Percentiles rank a stretch among this genome's conserved stretches.
Conservation (phyloP, 2,888 invertebrate species). For the Melanostoma scalare region DNA sequence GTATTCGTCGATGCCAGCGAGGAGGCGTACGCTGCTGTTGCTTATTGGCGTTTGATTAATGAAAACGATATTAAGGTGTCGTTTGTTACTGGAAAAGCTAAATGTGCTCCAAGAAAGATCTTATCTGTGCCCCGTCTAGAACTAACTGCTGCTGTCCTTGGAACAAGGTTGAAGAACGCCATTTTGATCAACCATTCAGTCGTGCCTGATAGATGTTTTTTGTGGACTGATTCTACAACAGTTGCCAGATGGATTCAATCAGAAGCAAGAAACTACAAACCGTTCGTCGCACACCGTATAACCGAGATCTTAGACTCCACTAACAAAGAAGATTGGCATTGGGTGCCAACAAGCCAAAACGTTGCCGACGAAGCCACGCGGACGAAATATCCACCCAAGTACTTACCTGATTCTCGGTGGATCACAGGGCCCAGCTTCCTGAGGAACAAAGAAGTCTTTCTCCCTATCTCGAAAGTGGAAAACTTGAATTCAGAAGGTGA, state of each 20-base stretch:
- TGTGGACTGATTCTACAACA: too few species aligned
- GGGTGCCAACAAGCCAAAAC: slow-evolving; percentile 40
- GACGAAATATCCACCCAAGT: background rate
- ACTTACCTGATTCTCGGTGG: too few species aligned
- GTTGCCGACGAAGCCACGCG: slow-evolving; percentile 52
- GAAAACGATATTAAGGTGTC: slow-evolving; percentile 8
- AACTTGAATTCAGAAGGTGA: too few species aligned
- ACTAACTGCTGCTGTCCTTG: too few species aligned
- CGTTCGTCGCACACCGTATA: slow-evolving; percentile 45
- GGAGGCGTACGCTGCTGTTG: slow-evolving; percentile 24
- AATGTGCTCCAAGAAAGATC: background rate
- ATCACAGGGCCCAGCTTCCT: too few species aligned
- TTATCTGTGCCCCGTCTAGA: background rate
- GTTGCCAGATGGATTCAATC: too few species aligned
- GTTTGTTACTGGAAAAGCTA: slow-evolving; percentile 11
- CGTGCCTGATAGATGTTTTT: too few species aligned
- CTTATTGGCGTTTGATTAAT: slow-evolving; percentile 17
- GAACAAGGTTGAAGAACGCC: too few species aligned
- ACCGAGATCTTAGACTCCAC: slow-evolving; percentile 37
- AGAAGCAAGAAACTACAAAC: slow-evolving; percentile 47
- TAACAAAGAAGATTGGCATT: slow-evolving; percentile 67
- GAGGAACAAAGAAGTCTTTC: too few species aligned
- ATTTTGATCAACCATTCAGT: too few species aligned
- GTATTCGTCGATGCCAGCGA: slow-evolving; percentile 36
- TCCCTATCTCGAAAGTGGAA: too few species aligned